phyloP scores from a whole-genome alignment of 2,113 vertebrate genomes.

The Macrotis lagotis region DNA sequence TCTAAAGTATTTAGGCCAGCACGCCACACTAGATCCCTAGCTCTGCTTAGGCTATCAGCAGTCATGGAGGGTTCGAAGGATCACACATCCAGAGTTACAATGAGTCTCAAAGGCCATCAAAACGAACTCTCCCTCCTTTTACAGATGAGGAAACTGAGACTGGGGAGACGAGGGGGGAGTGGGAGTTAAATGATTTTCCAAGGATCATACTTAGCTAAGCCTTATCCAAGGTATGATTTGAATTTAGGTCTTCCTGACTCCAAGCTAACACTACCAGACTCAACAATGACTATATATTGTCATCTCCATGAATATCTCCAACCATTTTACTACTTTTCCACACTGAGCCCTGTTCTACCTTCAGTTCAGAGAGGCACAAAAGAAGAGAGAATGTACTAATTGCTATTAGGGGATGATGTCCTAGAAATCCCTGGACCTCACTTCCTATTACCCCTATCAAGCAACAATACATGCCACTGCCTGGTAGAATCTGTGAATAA shows the following conservation, averaged over 20 bases:
- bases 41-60: not conserved
- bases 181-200: not conserved
- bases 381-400: not conserved
- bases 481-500: not conserved
- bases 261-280: not conserved
- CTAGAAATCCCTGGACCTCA: not conserved
- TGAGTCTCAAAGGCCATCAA: not conserved
- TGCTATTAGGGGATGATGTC: not conserved
- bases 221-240: not conserved
- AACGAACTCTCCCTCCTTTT: not conserved
- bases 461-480: not conserved
- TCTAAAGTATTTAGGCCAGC: not conserved
- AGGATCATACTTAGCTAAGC: not conserved
- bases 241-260: not conserved
- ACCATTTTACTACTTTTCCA: not conserved
- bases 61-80: no score
- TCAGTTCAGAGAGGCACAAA: not conserved
- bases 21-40: not conserved
- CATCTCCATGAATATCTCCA: not conserved
- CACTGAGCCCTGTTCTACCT: not conserved
- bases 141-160: not conserved
- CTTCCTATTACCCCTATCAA: not conserved
- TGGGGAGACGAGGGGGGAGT: no score
- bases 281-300: not conserved
- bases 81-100: not conserved